Conservation (phyloP, 2,797 vertebrate genomes). For the Xenops minutus region DNA sequence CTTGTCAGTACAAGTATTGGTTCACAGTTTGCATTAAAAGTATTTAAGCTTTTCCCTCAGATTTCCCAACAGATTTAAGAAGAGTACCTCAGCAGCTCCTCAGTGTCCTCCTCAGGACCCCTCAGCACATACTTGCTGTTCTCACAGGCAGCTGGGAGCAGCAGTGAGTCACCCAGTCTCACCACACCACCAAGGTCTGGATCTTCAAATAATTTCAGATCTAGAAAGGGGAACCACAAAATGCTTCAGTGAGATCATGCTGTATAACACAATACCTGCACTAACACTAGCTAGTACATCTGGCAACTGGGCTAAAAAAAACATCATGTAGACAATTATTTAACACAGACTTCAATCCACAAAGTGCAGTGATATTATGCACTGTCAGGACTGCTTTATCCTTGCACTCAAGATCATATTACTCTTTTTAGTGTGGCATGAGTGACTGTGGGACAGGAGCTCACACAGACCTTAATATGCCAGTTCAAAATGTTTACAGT, state of each 20-base stretch:
- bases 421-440: background rate
- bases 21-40: background rate
- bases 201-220: constrained; percentile 82
- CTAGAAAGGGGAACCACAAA: constrained; percentile 44
- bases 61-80: background rate
- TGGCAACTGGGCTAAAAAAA: background rate
- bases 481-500: background rate
- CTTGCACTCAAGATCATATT: background rate
- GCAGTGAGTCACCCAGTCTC: constrained; percentile 75
- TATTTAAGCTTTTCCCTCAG: background rate
- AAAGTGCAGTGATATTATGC: background rate
- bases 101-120: constrained; percentile 40
- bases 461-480: background rate
- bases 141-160: constrained; percentile 69
- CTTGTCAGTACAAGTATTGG: background rate
- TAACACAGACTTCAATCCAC: background rate
- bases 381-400: background rate
- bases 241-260: background rate
- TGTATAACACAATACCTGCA: background rate
- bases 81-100: constrained; percentile 81
- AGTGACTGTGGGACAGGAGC: background rate
- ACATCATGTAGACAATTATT: background rate
- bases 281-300: background rate
- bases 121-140: background rate
- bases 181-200: constrained; percentile 80